Evolutionary conservation across 2,888 invertebrate genomes (phyloP), one percentile per base, ranked within the genome.

Genomic region (Lithophane socia): DNA sequence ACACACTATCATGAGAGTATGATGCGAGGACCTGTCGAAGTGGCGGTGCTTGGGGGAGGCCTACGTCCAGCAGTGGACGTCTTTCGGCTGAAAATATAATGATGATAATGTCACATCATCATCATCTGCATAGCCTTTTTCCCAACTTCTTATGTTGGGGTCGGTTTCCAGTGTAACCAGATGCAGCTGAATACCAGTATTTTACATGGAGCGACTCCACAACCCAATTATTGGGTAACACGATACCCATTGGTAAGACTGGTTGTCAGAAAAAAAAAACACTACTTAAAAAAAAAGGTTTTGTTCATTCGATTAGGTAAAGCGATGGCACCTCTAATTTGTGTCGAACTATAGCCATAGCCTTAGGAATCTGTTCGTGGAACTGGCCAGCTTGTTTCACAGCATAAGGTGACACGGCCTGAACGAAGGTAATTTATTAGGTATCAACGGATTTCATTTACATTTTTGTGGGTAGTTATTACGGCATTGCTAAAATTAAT

Each of bases 281-380:
- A 4, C 2, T 4, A 37, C 2, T 37, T 37, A 37, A 37, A 47
- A 47, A 13, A 13, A 18, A 49, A 49, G 7, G 16, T 18, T 18
- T 52, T 52, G 7, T 7, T 52, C 52, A 0, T 52, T 52, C 18
- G 7, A 18, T 52, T 52, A 52, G 18, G 24, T 21, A 47, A 5
- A 13, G n/a, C 1, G 56, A 29, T 37, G 77, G 0, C 29, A 71
- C 79, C 21, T 78, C 10, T 63, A 42, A 13, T 2, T 54, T 37
- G 16, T 54, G 52, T 77, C 77, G 10, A 21, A 42, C n/a, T 49
- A 10, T 37, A 24, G 18, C 54, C 37, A 58, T 54, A 37, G 68
- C 18, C 54, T 47, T 24, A 65, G 69, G 83, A 79, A 86, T 87
- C 72, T 63, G 66, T 88, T 87, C 88, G 52, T n/a, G 73, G 86